Conservation (phyloP, 2,797 vertebrate genomes). For the Xenops minutus region DNA sequence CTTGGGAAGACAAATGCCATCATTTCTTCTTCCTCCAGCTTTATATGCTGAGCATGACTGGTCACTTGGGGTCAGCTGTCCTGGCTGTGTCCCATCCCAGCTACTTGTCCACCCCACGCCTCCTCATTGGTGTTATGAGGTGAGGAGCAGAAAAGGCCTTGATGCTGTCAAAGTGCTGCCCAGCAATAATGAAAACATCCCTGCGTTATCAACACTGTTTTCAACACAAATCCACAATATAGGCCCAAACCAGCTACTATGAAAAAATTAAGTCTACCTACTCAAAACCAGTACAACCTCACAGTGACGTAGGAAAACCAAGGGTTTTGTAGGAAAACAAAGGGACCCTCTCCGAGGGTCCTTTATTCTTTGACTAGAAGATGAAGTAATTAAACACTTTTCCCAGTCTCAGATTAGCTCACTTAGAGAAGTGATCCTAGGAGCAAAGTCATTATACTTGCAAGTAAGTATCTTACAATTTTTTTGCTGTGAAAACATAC, state of each 20-base stretch:
- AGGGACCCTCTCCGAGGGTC: neutral
- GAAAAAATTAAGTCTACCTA: neutral
- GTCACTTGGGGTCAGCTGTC: neutral
- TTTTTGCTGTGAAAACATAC: neutral
- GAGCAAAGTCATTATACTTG: neutral
- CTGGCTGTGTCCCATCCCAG: neutral
- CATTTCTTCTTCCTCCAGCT: neutral
- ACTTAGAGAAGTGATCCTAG: neutral
- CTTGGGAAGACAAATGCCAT: neutral
- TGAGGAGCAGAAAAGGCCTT: neutral
- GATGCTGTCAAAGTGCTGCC: neutral
- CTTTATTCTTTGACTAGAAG: neutral
- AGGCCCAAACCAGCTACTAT: neutral
- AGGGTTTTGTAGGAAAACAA: neutral
- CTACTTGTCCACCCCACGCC: too few relatives aligned
- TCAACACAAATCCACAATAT: neutral
- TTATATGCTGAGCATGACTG: neutral
- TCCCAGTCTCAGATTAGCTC: neutral
- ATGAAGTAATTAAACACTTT: neutral
- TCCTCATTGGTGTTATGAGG: fast-evolving
- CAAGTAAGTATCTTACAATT: neutral
- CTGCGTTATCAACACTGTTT: neutral
- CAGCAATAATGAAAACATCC: neutral
- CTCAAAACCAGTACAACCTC: neutral
- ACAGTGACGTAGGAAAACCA: neutral